Conservation (phyloP, 2,888 invertebrate species). For the Notodonta ziczac region DNA sequence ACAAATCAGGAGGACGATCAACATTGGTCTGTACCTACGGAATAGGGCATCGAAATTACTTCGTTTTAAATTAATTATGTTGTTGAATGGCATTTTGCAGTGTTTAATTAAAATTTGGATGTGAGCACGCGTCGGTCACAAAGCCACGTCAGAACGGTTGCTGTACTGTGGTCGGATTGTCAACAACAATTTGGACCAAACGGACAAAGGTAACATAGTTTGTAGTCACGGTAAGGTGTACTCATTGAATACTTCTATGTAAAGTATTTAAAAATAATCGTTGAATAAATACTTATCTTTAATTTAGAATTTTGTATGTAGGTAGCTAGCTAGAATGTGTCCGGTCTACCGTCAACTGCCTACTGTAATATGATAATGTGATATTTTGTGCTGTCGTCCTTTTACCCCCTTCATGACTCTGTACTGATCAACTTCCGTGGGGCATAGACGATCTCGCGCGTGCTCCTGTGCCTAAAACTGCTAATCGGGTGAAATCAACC, state of each 20-base stretch:
- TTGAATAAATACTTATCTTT: too few relatives aligned
- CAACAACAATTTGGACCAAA: conserved; percentile 47
- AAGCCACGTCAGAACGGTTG: conserved; percentile 46
- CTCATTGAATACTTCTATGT: conserved; percentile 34
- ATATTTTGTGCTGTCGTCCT: too few relatives aligned
- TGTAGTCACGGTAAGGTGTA: conserved; percentile 28
- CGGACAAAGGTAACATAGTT: conserved; percentile 36
- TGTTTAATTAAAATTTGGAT: conserved; percentile 36
- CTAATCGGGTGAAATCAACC: too few relatives aligned
- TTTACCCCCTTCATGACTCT: too few relatives aligned
- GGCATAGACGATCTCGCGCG: too few relatives aligned
- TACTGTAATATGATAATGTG: too few relatives aligned
- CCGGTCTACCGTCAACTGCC: too few relatives aligned
- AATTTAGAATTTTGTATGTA: too few relatives aligned
- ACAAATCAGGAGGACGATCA: conserved; percentile 56
- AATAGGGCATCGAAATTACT: conserved; percentile 28
- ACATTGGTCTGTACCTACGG: conserved; percentile 49
- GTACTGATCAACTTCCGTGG: too few relatives aligned
- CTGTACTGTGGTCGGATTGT: conserved; percentile 52
- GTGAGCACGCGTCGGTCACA: conserved; percentile 37
- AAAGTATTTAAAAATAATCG: neutral
- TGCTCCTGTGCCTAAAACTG: too few relatives aligned
- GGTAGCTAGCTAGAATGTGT: too few relatives aligned
- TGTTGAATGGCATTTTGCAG: conserved; percentile 40
- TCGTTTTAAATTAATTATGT: conserved; percentile 26